These are phyloP conservation scores for Cephus runcator DNA, from an alignment of 2,888 invertebrate species.

Conservation along the genomic window DNA sequence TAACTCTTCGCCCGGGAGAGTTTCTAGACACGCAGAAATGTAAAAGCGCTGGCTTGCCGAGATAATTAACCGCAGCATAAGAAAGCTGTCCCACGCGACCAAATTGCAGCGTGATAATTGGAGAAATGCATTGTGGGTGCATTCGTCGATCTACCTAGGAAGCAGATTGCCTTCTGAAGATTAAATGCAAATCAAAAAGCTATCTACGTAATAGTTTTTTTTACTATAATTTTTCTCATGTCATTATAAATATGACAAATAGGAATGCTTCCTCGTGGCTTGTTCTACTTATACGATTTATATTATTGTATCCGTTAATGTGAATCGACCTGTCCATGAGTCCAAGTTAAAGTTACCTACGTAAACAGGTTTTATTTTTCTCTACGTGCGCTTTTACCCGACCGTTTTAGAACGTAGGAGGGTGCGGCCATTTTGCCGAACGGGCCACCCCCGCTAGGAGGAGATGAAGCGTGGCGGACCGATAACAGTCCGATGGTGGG, in stretches of 20 bases:
- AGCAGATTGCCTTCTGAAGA: conserved; percentile 22
- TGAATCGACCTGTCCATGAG: conserved; percentile 21
- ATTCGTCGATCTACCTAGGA: conserved; percentile 5
- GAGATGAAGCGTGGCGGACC: not conserved
- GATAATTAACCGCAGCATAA: conserved; percentile 14
- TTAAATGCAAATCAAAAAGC: conserved; percentile 26
- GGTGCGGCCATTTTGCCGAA: not conserved
- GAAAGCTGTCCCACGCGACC: conserved; percentile 32
- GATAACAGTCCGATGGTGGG: not conserved
- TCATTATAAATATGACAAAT: not conserved
- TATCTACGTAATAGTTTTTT: not conserved
- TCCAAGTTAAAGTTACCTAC: conserved; percentile 4
- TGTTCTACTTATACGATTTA: not conserved
- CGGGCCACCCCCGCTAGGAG: not conserved
- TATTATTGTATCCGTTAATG: not conserved
- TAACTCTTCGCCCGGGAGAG: not conserved
- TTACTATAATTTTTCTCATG: too few species aligned
- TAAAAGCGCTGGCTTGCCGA: not conserved
- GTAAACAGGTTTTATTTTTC: not conserved
- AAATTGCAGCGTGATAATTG: conserved; percentile 28
- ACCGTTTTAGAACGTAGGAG: not conserved
- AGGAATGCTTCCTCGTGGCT: not conserved
- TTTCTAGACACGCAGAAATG: not conserved
- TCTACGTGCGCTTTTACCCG: not conserved
- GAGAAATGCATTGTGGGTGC: conserved; percentile 27